Evolutionary conservation across 2,113 vertebrate genomes (phyloP).

Genomic region (Xiphophorus maculatus): DNA sequence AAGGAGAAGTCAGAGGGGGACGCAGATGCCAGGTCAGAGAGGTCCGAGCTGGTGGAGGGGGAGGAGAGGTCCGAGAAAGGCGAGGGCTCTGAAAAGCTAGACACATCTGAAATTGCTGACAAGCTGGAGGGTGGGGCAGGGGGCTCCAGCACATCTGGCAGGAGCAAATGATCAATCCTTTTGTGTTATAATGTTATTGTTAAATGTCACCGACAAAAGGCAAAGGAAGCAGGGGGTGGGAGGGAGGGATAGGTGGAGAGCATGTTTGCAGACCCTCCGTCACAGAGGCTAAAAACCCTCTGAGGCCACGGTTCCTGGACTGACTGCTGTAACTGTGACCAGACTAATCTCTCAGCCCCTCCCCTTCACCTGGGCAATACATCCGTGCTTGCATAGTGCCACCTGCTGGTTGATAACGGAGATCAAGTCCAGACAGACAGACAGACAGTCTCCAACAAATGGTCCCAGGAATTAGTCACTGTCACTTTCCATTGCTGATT

Average conservation of each 20-base stretch:
- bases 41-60: conserved; percentile 75
- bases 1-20: conserved; percentile 80
- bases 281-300: conserved; percentile 58
- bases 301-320: conserved; percentile 56
- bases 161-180: conserved; percentile 78
- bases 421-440: conserved; percentile 39
- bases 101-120: conserved; percentile 79
- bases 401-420: conserved; percentile 66
- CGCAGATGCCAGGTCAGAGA: conserved; percentile 76
- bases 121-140: conserved; percentile 75
- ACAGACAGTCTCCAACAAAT: conserved; percentile 50
- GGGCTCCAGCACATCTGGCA: conserved; percentile 81
- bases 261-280: conserved; percentile 70
- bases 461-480: conserved; percentile 68
- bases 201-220: conserved; percentile 49
- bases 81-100: conserved; percentile 79
- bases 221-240: conserved; percentile 47
- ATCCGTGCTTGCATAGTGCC: conserved; percentile 71
- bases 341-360: conserved; percentile 72
- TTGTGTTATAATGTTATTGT: conserved; percentile 51
- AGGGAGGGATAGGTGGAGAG: conserved; percentile 58
- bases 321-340: conserved; percentile 71
- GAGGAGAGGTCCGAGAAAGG: conserved; percentile 81
- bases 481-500: conserved; percentile 68
- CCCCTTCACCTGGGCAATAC: conserved; percentile 72